Percentiles rank a stretch among this genome's conserved stretches.
phyloP scores from a whole-genome alignment of 2,888 invertebrate species.

The Zaprionus bogoriensis region DNA sequence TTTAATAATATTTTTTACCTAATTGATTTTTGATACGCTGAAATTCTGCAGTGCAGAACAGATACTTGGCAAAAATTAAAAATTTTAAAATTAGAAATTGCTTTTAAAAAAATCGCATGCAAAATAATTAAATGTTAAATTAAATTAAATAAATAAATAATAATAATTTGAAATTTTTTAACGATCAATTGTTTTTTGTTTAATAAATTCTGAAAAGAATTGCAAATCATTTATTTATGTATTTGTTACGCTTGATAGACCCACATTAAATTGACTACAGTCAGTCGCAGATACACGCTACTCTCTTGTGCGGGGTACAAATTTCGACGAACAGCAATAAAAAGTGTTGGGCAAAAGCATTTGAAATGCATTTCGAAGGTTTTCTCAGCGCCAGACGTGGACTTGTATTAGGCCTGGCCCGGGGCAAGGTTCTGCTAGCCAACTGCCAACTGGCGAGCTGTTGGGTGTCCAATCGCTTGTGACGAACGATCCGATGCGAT shows the following conservation, averaged over 20 bases:
- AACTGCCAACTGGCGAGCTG: constrained; percentile 5
- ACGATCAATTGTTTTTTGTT: no score
- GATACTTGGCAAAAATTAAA: no score
- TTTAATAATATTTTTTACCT: no score
- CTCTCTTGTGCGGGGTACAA: neutral
- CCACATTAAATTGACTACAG: neutral
- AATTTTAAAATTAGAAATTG: no score
- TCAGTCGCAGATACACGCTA: neutral
- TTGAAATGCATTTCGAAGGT: constrained; percentile 58
- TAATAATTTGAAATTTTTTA: no score
- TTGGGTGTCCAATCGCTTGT: constrained; percentile 75
- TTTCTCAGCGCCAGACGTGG: constrained; percentile 23
- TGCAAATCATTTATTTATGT: no score
- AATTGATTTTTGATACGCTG: no score
- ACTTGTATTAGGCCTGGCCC: neutral
- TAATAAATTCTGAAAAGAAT: no score
- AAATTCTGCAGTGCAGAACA: no score
- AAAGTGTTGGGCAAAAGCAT: constrained; percentile 61
- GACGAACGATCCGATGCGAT: constrained; percentile 70
- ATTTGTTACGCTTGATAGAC: no score
- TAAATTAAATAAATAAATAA: neutral
- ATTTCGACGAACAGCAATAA: constrained; percentile 43
- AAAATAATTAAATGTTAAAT: no score
- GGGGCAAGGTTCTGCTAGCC: neutral
- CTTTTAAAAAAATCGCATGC: no score